Percentiles rank a stretch among this genome's conserved stretches.
phyloP scores from a whole-genome alignment of 2,113 vertebrate genomes.

The Daubentonia madagascariensis region DNA sequence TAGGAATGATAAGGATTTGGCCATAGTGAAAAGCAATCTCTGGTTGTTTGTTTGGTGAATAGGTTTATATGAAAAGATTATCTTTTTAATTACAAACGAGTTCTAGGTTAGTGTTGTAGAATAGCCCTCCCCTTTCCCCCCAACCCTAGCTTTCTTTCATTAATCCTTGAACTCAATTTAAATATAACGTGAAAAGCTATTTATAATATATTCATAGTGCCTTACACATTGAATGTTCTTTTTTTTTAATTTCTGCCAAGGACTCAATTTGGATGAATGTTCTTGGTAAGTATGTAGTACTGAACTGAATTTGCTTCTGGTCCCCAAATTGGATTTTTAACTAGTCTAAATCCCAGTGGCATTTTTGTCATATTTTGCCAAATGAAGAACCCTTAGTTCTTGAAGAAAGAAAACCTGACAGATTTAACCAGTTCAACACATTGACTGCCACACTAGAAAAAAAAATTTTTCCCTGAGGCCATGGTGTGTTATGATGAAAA shows the following conservation, averaged over 20 bases:
- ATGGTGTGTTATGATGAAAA: no score
- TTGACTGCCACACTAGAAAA: neutral
- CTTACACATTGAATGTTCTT: neutral
- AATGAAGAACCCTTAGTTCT: neutral
- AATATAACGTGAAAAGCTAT: neutral
- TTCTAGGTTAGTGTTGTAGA: neutral
- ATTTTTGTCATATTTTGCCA: neutral
- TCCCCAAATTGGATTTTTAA: neutral
- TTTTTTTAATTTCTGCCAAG: no score
- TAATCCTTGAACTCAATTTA: neutral
- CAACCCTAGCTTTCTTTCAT: neutral
- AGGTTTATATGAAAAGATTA: neutral
- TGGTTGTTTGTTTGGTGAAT: neutral
- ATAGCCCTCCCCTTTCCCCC: neutral
- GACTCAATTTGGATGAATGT: neutral
- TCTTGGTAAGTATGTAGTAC: neutral
- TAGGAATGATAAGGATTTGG: neutral
- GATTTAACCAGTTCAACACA: neutral
- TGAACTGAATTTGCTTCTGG: neutral
- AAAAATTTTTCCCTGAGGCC: no score
- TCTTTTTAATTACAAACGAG: neutral
- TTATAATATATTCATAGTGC: neutral
- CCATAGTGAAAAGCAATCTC: neutral
- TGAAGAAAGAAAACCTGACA: neutral
- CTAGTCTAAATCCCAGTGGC: neutral